Conservation (phyloP, 2,888 invertebrate genomes). For the Clunio marinus region DNA sequence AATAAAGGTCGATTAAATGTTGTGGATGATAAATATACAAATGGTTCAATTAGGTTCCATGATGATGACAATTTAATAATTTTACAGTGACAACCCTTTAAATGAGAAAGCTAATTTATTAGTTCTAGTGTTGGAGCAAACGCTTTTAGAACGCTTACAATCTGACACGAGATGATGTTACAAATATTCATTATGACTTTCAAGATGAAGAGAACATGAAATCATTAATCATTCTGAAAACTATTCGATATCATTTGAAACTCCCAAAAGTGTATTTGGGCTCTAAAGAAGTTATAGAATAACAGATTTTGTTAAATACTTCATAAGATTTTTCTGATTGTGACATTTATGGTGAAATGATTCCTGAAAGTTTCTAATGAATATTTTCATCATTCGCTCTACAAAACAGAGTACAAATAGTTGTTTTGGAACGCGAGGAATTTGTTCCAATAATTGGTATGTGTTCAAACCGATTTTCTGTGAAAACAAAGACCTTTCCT, state of each 20-base stretch:
- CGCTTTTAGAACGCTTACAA: neutral
- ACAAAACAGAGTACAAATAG: neutral
- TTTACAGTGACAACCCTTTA: neutral
- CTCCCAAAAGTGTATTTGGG: neutral
- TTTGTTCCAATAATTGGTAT: conserved; percentile 25
- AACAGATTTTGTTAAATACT: neutral
- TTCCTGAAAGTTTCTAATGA: neutral
- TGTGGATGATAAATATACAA: neutral
- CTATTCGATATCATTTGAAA: neutral
- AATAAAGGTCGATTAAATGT: neutral
- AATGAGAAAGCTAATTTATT: too few relatives aligned
- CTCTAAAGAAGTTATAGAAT: neutral
- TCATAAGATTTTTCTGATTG: neutral
- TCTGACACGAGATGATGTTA: conserved; percentile 2
- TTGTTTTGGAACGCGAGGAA: neutral
- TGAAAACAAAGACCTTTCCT: neutral
- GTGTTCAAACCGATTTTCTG: neutral
- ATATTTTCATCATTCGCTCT: neutral
- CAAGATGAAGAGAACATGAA: neutral
- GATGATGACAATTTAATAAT: neutral
- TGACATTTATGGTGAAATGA: neutral
- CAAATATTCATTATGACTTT: neutral
- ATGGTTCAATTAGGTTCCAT: neutral
- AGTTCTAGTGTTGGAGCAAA: neutral
- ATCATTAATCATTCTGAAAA: conserved; percentile 6